Evolutionary conservation across 2,113 vertebrate species (phyloP).

Genomic region (Gasterosteus nipponicus): DNA sequence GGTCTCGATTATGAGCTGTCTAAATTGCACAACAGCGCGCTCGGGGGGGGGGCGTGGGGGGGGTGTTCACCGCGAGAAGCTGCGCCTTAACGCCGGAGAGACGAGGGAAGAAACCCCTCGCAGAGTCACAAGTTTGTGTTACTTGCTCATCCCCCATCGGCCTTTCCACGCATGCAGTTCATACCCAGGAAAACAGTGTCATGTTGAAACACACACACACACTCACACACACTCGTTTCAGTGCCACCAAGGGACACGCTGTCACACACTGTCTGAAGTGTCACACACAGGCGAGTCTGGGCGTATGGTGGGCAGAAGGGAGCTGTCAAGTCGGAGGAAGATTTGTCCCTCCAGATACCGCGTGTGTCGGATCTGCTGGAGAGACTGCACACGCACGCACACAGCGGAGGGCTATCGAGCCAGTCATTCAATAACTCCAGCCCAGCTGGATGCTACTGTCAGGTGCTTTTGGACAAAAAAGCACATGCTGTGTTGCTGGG

Average conservation of each 20-base stretch:
- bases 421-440: slow-evolving; percentile 36
- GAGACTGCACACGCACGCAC: not conserved
- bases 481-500: not conserved
- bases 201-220: slow-evolving; percentile 19
- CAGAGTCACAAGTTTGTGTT: slow-evolving; percentile 16
- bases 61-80: slow-evolving; percentile 37
- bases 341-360: slow-evolving; percentile 58
- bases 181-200: not conserved
- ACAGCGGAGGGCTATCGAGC: slow-evolving; percentile 41
- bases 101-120: slow-evolving; percentile 26
- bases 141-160: not conserved
- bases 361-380: slow-evolving; percentile 53
- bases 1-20: slow-evolving; percentile 61
- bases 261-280: slow-evolving; percentile 66
- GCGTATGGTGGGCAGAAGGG: slow-evolving; percentile 59
- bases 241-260: slow-evolving; percentile 55
- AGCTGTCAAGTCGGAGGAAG: slow-evolving; percentile 59
- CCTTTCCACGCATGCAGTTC: not conserved
- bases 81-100: slow-evolving; percentile 1
- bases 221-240: slow-evolving; percentile 31
- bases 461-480: not conserved
- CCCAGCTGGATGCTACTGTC: not conserved
- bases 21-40: slow-evolving; percentile 44
- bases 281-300: slow-evolving; percentile 56
- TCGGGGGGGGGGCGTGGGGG: not conserved